Conservation (phyloP, 1,140 invertebrate genomes). For the Triops longicaudatus region DNA sequence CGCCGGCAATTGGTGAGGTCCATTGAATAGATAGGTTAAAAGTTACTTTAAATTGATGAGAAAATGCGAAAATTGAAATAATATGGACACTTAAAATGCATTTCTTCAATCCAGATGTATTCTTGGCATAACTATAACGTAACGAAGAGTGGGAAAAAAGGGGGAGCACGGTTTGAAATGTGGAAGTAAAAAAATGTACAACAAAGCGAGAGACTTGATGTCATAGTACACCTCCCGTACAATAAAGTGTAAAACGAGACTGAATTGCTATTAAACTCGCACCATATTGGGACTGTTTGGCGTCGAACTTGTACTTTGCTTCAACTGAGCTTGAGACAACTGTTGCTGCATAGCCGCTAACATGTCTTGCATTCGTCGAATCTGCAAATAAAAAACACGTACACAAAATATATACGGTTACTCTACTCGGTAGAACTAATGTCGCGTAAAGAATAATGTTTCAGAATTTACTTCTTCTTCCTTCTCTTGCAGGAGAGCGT, state of each 20-base stretch:
- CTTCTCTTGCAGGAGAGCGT: constrained; percentile 42
- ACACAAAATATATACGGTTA: background rate
- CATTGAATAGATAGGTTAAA: no score
- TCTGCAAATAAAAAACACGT: constrained; percentile 49
- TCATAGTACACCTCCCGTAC: background rate
- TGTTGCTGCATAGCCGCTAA: constrained; percentile 83
- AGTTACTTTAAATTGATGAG: no score
- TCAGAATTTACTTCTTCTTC: constrained; percentile 41
- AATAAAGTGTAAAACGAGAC: background rate
- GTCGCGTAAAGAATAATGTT: no score
- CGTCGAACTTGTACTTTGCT: background rate
- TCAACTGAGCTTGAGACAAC: constrained; percentile 8
- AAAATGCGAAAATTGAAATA: no score
- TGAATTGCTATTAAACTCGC: background rate
- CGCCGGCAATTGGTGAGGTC: no score
- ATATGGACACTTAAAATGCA: no score
- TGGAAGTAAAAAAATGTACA: background rate
- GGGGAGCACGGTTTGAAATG: background rate
- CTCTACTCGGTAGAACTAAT: no score
- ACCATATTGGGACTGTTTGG: constrained; percentile 6
- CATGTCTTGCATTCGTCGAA: constrained; percentile 92
- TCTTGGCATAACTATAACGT: background rate
- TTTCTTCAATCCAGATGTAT: background rate
- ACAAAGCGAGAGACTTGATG: background rate
- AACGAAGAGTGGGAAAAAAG: background rate